Evolutionary conservation across 2,888 invertebrate genomes (phyloP).

Genomic region (Geophilus truncorum): DNA sequence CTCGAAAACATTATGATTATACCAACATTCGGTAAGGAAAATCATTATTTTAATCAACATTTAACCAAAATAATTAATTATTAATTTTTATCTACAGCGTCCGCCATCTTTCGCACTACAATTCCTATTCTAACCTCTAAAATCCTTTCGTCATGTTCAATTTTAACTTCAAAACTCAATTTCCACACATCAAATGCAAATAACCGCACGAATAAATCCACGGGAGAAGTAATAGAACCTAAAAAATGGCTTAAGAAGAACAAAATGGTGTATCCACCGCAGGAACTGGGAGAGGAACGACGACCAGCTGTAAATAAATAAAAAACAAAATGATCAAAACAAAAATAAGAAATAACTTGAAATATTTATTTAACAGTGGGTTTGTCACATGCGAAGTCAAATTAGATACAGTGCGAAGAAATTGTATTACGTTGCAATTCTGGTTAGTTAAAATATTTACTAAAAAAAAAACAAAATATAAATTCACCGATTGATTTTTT

Average conservation of each 20-base stretch:
- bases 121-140: not conserved
- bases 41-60: too few species aligned
- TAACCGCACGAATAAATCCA: not conserved
- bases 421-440: constrained; percentile 80
- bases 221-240: constrained; percentile 45
- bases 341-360: not conserved
- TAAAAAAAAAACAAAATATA: not conserved
- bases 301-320: constrained; percentile 71
- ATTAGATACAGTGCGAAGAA: constrained; percentile 87
- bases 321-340: not conserved
- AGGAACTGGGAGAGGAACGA: constrained; percentile 63
- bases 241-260: constrained; percentile 63
- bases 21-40: too few species aligned
- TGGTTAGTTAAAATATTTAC: constrained; percentile 44
- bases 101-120: too few species aligned
- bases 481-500: constrained; percentile 23
- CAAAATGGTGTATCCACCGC: constrained; percentile 72
- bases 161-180: not conserved
- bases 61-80: too few species aligned
- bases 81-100: too few species aligned
- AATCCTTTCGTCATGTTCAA: not conserved
- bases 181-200: not conserved
- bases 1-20: too few species aligned
- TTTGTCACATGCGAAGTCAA: constrained; percentile 76
- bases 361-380: constrained; percentile 58